A percentile compares a stretch with the other conserved stretches of the same genome.
These are phyloP conservation scores for Phalanger gymnotis DNA, from an alignment of 2,797 vertebrate species.

Conservation along the genomic window DNA sequence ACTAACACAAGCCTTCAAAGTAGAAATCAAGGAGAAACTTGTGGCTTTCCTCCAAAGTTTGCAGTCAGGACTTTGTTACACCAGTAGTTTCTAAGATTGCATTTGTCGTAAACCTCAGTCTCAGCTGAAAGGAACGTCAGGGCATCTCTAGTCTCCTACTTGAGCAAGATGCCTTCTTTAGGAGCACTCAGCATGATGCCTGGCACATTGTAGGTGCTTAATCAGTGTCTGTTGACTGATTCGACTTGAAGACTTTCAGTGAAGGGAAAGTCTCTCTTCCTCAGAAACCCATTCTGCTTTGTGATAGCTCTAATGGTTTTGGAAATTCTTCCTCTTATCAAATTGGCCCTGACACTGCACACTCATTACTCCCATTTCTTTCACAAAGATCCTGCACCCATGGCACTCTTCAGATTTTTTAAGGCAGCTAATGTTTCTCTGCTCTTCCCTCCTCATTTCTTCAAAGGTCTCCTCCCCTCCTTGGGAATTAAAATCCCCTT, in stretches of 20 bases:
- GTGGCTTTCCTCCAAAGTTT: background rate
- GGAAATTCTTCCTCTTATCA: background rate
- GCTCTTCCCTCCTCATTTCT: conserved; percentile 29
- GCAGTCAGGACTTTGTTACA: background rate
- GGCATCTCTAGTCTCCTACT: background rate
- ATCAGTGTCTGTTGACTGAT: background rate
- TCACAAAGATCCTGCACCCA: background rate
- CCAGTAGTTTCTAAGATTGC: background rate
- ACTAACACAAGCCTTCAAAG: background rate
- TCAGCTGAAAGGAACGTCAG: background rate
- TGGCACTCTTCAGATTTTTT: background rate
- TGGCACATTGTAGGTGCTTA: background rate
- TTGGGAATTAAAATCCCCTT: conserved; percentile 8
- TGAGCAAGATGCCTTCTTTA: background rate
- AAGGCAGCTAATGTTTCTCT: background rate
- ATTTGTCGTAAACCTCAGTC: background rate
- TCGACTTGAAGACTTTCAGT: background rate
- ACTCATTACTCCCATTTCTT: background rate
- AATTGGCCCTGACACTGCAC: background rate
- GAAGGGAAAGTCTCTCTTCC: too few species aligned
- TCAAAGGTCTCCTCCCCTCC: conserved; percentile 7
- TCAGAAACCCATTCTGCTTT: background rate
- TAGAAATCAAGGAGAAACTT: background rate
- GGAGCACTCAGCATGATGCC: background rate
- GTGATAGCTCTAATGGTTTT: background rate